Base-by-base conservation (phyloP, 2,797 vertebrate genomes). In the Astyanax mexicanus region DNA sequence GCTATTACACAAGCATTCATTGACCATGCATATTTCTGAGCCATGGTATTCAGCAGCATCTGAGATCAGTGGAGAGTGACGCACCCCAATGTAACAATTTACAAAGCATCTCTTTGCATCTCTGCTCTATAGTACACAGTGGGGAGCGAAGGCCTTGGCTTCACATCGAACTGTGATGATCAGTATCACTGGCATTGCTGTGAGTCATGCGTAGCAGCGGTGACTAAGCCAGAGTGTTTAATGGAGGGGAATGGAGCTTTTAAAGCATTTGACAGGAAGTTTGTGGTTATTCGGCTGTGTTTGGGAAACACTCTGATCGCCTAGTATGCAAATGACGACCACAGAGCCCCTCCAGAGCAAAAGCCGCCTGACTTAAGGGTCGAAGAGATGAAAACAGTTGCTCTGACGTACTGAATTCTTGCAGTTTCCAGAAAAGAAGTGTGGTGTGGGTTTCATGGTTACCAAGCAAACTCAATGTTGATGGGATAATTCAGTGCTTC, bases 221-320 rank as follows among this genome's bases (percentile, higher is more conserved):
- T 79, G 82, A 81, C 58, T 81, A 79, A 83, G 65, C 21, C 64
- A 70, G 44, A 11, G 47, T 64, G 70, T 81, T 81, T 42, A 40
- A 61, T 32, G 69, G 58, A 5, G 19, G 42, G 40, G 1, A 29
- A 35, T 65, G 45, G 38, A n/a, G 55, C 35, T 72, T 73, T 73
- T 74, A 65, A 35, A 60, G 4, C 25, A 23, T 60, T 61, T 72
- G 23, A 72, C 70, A 69, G 71, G 78, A 83, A 72, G 70, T 72
- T 21, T 77, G 81, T 61, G 68, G 66, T 47, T 42, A 69, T 49
- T 69, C 66, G 67, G 44, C 35, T 51, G 37, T 76, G 64, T 69
- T 64, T 75, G 71, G 13, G 57, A 78, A 78, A 60, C 65, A 51
- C 54, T 67, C 51, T 4, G 62, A 65, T 27, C 62, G 65, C 7